Percentiles rank a stretch among this genome's conserved stretches.
phyloP scores from a whole-genome alignment of 2,113 vertebrate species.

The Gambusia holbrooki region DNA sequence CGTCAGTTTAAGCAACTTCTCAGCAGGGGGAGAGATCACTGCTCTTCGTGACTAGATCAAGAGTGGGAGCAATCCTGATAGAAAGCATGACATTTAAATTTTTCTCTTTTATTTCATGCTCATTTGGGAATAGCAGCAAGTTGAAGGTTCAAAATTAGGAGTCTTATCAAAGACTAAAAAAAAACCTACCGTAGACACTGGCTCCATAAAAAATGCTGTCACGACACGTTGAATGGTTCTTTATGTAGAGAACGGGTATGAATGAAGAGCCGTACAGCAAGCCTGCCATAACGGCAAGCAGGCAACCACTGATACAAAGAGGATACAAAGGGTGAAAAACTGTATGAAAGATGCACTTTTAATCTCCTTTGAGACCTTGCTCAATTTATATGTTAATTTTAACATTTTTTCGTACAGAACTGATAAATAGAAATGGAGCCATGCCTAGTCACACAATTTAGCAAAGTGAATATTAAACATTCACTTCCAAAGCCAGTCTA shows the following conservation, averaged over 20 bases:
- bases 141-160: neutral
- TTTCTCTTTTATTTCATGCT: neutral
- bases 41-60: neutral
- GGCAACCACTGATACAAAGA: conserved; percentile 82
- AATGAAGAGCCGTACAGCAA: conserved; percentile 87
- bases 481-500: neutral
- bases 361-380: neutral
- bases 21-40: no score
- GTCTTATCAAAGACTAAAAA: neutral
- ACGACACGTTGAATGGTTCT: conserved; percentile 83
- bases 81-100: neutral
- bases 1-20: neutral
- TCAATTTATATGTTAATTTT: neutral
- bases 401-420: neutral
- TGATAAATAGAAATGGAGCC: neutral
- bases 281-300: conserved; percentile 84
- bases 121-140: no score
- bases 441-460: neutral
- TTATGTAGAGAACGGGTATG: conserved; percentile 89
- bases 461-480: neutral
- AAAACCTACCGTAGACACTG: conserved; percentile 86
- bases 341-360: neutral
- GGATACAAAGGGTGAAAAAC: neutral
- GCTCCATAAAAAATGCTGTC: conserved; percentile 84
- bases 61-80: neutral